These are phyloP conservation scores for Thaleichthys pacificus DNA, from an alignment of 2,797 vertebrate species.

Conservation along the genomic window DNA sequence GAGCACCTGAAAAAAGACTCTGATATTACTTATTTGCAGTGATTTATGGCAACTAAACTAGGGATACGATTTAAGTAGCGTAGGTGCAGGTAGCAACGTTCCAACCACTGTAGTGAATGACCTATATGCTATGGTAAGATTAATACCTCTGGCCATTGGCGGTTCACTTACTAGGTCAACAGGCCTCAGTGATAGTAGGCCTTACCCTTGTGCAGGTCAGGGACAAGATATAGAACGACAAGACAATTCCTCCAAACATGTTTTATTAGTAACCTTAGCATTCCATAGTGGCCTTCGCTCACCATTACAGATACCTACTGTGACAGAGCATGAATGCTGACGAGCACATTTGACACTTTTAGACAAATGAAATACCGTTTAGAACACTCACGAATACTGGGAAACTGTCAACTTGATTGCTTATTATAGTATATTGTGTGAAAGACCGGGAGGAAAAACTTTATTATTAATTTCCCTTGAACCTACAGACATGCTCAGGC, in stretches of 20 bases:
- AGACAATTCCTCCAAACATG: background rate
- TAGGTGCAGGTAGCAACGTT: background rate
- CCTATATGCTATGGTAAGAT: constrained; percentile 3
- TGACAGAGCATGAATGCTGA: background rate
- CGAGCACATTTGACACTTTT: background rate
- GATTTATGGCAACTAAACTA: background rate
- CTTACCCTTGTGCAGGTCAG: too few relatives aligned
- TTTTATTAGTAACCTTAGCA: background rate
- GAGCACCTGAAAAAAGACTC: too few relatives aligned
- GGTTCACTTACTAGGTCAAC: constrained; percentile 3
- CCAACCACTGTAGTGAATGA: constrained; percentile 3
- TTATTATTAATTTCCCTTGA: background rate
- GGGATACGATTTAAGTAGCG: background rate
- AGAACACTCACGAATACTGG: too few relatives aligned
- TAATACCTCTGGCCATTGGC: background rate
- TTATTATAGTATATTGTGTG: background rate
- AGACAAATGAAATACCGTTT: too few relatives aligned
- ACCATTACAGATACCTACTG: background rate
- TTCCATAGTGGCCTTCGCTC: too few relatives aligned
- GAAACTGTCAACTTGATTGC: too few relatives aligned
- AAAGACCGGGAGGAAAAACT: background rate
- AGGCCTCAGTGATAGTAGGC: background rate
- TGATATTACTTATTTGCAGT: too few relatives aligned
- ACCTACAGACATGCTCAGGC: constrained; percentile 38
- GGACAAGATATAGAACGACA: constrained; percentile 1